phyloP scores from a whole-genome alignment of 1,140 invertebrate species.

The Ceratoteleas bidentatus region DNA sequence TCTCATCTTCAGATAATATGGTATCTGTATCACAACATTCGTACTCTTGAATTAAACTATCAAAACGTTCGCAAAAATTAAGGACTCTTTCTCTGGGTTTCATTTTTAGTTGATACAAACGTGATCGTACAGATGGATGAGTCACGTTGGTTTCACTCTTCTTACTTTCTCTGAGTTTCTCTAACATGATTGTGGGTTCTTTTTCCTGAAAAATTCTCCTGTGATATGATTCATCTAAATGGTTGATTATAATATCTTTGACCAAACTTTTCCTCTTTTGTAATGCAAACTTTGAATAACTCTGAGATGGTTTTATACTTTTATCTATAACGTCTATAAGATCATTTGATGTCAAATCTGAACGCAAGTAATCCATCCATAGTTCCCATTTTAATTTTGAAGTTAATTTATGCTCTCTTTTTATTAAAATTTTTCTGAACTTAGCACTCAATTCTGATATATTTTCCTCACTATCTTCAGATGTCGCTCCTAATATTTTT shows the following conservation, averaged over 20 bases:
- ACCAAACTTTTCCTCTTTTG: constrained; percentile 11
- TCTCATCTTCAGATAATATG: constrained; percentile 49
- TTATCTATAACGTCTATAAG: constrained; percentile 7
- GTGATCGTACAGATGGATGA: constrained; percentile 20
- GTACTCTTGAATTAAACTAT: background rate
- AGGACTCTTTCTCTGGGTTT: background rate
- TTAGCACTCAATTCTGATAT: too few relatives aligned
- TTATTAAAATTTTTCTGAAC: too few relatives aligned
- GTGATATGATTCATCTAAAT: constrained; percentile 64
- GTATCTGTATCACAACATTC: constrained; percentile 19
- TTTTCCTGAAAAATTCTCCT: constrained; percentile 55
- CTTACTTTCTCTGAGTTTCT: constrained; percentile 41
- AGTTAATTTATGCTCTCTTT: constrained; percentile 1
- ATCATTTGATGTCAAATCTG: constrained; percentile 1
- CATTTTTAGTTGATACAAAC: constrained; percentile 2
- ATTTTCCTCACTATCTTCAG: too few relatives aligned
- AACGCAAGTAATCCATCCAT: constrained; percentile 6
- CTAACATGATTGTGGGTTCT: constrained; percentile 56
- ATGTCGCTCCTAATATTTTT: too few relatives aligned
- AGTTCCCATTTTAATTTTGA: background rate
- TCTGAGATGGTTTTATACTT: background rate
- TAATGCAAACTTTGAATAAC: background rate
- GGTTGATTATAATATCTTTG: constrained; percentile 55
- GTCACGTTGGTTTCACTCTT: constrained; percentile 54
- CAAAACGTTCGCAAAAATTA: constrained; percentile 6